These are phyloP conservation scores for Charina bottae DNA, from an alignment of 2,113 vertebrate genomes.

Conservation along the genomic window DNA sequence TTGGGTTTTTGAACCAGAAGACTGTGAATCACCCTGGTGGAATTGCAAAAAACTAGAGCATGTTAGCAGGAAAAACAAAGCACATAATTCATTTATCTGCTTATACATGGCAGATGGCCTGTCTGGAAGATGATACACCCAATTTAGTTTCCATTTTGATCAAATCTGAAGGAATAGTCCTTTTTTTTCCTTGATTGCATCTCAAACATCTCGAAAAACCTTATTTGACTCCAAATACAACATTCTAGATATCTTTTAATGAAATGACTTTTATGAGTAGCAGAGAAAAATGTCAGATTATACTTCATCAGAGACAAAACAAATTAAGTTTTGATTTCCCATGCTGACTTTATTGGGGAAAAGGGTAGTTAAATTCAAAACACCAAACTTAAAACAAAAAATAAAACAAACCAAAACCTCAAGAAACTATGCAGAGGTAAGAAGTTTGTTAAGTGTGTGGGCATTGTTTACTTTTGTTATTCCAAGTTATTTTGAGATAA, in stretches of 20 bases:
- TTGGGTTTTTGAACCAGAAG: background rate
- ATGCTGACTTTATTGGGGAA: conserved; percentile 10
- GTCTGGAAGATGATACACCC: too few relatives aligned
- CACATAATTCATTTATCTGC: background rate
- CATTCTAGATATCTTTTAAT: background rate
- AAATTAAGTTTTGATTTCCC: conserved; percentile 11
- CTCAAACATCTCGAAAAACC: background rate
- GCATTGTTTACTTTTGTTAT: background rate
- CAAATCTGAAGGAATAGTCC: background rate
- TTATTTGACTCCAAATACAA: background rate
- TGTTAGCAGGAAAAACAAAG: background rate
- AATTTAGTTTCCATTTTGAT: background rate
- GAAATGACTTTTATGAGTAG: background rate
- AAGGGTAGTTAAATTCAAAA: background rate
- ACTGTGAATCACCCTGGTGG: background rate
- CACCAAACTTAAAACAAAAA: background rate
- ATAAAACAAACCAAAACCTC: background rate
- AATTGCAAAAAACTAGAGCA: too few relatives aligned
- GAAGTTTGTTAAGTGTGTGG: background rate
- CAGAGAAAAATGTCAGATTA: background rate
- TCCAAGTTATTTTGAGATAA: conserved; percentile 34
- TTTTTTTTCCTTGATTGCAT: background rate
- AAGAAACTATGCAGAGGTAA: background rate
- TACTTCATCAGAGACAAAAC: background rate
- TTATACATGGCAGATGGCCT: background rate